Evolutionary conservation across 2,113 vertebrate species (phyloP).

Genomic region (Hippocampus abdominalis): DNA sequence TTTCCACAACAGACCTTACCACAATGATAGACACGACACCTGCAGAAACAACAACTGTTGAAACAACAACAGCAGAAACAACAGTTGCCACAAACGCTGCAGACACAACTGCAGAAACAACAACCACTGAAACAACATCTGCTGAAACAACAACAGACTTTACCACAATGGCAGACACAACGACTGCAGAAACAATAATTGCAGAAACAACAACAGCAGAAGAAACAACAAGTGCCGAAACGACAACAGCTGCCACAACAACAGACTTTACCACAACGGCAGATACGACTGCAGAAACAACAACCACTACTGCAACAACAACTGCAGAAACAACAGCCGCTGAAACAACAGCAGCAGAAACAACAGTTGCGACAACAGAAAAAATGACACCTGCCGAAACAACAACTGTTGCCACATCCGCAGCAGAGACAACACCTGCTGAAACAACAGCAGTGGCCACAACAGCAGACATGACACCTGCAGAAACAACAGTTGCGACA

Average conservation of each 20-base stretch:
- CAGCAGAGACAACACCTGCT: neutral
- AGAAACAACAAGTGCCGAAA: neutral
- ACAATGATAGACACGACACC: no score
- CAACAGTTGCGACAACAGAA: no score
- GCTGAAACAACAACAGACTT: neutral
- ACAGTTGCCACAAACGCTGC: neutral
- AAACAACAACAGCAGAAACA: neutral
- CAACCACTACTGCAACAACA: neutral
- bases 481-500: neutral
- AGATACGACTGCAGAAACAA: neutral
- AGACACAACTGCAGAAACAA: neutral
- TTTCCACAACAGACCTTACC: no score
- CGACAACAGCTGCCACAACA: neutral
- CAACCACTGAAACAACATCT: neutral
- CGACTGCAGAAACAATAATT: neutral
- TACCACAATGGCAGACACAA: neutral
- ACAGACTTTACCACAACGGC: neutral
- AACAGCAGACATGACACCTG: no score
- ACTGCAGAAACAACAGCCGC: neutral
- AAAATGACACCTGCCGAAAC: neutral
- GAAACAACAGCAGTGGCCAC: neutral
- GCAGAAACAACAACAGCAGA: neutral
- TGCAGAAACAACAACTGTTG: neutral
- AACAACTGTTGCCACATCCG: neutral
- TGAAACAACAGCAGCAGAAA: neutral